Conservation (phyloP, 2,113 vertebrate genomes). For the Nothocercus julius region DNA sequence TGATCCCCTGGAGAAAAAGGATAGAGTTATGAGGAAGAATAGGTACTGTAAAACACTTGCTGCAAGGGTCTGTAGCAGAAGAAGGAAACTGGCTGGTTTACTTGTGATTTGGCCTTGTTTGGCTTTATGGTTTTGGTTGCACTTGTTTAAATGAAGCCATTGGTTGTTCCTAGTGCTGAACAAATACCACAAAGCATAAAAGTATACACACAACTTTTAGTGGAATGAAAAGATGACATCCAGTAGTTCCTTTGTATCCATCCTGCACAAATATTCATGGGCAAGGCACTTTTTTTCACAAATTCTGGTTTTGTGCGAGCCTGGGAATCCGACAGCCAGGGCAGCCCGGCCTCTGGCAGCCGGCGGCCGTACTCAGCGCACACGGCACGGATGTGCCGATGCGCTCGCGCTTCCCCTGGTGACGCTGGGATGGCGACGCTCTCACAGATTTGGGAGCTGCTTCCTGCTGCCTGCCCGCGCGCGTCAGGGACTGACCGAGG, state of each 20-base stretch:
- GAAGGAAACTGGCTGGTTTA: constrained; percentile 1
- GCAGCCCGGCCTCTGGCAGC: background rate
- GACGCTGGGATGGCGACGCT: background rate
- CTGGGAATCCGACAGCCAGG: background rate
- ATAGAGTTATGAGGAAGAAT: constrained; percentile 39
- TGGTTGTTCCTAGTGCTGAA: background rate
- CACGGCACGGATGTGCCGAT: rapidly evolving
- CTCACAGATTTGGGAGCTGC: background rate
- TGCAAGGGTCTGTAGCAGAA: constrained; percentile 25
- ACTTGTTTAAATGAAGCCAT: constrained; percentile 7
- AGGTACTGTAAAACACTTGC: constrained; percentile 29
- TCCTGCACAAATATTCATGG: background rate
- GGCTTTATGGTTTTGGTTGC: background rate
- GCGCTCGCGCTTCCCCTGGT: background rate
- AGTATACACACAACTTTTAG: background rate
- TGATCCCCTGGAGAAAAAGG: constrained; percentile 32
- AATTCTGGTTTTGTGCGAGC: background rate
- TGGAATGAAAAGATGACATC: background rate
- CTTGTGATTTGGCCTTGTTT: constrained; percentile 10
- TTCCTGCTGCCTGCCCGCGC: background rate
- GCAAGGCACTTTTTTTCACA: background rate
- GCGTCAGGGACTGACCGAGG: background rate
- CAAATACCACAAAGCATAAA: constrained; percentile 5
- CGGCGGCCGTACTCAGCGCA: background rate
- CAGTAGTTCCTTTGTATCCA: background rate